A percentile compares a stretch with the other conserved stretches of the same genome.
Evolutionary conservation across 2,888 invertebrate genomes (phyloP).

Genomic region (Dryadula phaetusa): DNA sequence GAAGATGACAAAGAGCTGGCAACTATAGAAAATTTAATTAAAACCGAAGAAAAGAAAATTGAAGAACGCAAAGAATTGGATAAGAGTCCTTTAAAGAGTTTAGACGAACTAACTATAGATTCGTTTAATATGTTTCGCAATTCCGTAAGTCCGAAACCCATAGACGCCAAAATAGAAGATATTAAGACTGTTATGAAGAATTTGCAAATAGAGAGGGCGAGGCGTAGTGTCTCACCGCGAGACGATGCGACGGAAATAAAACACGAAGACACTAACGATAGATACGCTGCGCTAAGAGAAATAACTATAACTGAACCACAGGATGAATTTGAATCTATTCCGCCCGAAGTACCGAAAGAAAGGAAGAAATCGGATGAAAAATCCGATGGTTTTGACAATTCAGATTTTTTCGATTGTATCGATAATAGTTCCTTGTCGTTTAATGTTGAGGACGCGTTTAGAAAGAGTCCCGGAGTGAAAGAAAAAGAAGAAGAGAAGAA

Average conservation of each 20-base stretch:
- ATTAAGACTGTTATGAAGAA: slow-evolving; percentile 79
- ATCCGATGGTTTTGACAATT: slow-evolving; percentile 81
- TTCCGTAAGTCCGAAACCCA: slow-evolving; percentile 77
- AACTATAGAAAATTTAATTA: slow-evolving; percentile 64
- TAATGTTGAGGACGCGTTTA: slow-evolving; percentile 79
- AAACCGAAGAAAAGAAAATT: slow-evolving; percentile 60
- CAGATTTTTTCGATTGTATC: slow-evolving; percentile 81
- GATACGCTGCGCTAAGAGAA: slow-evolving; percentile 92
- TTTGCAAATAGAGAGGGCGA: slow-evolving; percentile 67
- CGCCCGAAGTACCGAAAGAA: slow-evolving; percentile 77
- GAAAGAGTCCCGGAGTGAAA: slow-evolving; percentile 75
- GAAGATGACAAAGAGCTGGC: slow-evolving; percentile 72
- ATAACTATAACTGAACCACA: slow-evolving; percentile 87
- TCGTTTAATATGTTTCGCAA: slow-evolving; percentile 74
- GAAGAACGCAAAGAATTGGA: slow-evolving; percentile 61
- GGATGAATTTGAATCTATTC: slow-evolving; percentile 81
- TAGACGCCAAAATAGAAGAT: slow-evolving; percentile 78
- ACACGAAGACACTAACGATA: slow-evolving; percentile 82
- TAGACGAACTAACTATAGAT: slow-evolving; percentile 73
- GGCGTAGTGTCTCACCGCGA: slow-evolving; percentile 72
- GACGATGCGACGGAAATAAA: slow-evolving; percentile 74
- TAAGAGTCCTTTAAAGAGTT: slow-evolving; percentile 69
- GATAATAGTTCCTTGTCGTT: slow-evolving; percentile 80
- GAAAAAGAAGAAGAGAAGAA: slow-evolving; percentile 70
- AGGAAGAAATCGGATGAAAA: slow-evolving; percentile 80